Evolutionary conservation across 2,797 vertebrate genomes (phyloP).

Genomic region (Molothrus aeneus): DNA sequence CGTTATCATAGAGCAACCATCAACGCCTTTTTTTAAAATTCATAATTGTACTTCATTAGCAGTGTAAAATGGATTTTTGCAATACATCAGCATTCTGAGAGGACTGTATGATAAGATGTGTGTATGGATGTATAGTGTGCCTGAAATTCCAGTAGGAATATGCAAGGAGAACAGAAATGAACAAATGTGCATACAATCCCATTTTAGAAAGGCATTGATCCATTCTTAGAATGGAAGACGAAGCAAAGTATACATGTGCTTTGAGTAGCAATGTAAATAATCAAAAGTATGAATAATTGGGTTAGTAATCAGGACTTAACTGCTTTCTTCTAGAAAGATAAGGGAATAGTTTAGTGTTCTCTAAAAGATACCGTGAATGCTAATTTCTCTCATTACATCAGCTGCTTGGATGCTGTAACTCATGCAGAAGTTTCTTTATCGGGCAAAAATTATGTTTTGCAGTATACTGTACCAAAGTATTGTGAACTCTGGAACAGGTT

Average conservation of each 20-base stretch:
- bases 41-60: neutral
- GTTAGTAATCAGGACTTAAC: neutral
- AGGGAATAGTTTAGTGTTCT: neutral
- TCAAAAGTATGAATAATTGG: neutral
- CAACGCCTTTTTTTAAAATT: neutral
- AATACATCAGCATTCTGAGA: neutral
- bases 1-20: neutral
- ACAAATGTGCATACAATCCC: neutral
- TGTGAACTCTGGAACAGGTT: neutral
- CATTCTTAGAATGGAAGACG: neutral
- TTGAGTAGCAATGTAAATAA: slow-evolving; percentile 20
- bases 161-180: neutral
- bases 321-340: neutral
- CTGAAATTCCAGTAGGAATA: neutral
- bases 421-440: neutral
- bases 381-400: neutral
- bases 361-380: neutral
- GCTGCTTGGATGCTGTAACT: neutral
- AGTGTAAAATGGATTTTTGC: neutral
- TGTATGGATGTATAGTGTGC: neutral
- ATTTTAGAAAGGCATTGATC: neutral
- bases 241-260: neutral
- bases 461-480: neutral
- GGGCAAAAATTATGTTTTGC: neutral
- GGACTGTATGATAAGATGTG: neutral